Conservation (phyloP, 2,797 vertebrate genomes). For the Champsocephalus gunnari region DNA sequence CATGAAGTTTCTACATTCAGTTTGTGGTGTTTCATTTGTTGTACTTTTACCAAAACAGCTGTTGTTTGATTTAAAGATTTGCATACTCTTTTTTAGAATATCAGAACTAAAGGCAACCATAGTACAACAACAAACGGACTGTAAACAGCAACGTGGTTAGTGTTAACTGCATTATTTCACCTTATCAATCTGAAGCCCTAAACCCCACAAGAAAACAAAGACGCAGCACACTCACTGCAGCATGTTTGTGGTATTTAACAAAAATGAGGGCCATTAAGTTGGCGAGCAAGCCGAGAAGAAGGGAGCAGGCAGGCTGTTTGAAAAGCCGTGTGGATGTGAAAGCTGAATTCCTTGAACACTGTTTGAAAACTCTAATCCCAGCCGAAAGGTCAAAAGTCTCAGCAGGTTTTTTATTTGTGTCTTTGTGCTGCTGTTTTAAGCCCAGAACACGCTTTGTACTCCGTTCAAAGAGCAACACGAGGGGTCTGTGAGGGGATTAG, state of each 20-base stretch:
- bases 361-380: slow-evolving; percentile 85
- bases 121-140: slow-evolving; percentile 2
- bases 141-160: slow-evolving; percentile 3
- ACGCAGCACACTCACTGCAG: slow-evolving; percentile 14
- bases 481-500: slow-evolving; percentile 87
- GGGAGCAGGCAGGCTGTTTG: slow-evolving; percentile 68
- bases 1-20: background rate
- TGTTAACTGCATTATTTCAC: slow-evolving; percentile 8
- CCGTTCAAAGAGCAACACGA: slow-evolving; percentile 84
- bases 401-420: slow-evolving; percentile 83
- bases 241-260: slow-evolving; percentile 76
- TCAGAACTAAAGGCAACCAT: background rate
- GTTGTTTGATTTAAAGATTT: too few species aligned
- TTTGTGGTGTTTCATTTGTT: background rate
- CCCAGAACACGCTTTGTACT: slow-evolving; percentile 85
- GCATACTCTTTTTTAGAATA: background rate
- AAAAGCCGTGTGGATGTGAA: slow-evolving; percentile 69
- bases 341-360: slow-evolving; percentile 80
- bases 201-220: slow-evolving; percentile 25
- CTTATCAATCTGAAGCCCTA: background rate
- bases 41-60: background rate
- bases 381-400: slow-evolving; percentile 85
- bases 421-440: slow-evolving; percentile 85
- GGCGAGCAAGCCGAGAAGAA: slow-evolving; percentile 69
- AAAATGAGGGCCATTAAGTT: slow-evolving; percentile 68